phyloP scores from a whole-genome alignment of 2,797 vertebrate species.

The Champsocephalus esox region DNA sequence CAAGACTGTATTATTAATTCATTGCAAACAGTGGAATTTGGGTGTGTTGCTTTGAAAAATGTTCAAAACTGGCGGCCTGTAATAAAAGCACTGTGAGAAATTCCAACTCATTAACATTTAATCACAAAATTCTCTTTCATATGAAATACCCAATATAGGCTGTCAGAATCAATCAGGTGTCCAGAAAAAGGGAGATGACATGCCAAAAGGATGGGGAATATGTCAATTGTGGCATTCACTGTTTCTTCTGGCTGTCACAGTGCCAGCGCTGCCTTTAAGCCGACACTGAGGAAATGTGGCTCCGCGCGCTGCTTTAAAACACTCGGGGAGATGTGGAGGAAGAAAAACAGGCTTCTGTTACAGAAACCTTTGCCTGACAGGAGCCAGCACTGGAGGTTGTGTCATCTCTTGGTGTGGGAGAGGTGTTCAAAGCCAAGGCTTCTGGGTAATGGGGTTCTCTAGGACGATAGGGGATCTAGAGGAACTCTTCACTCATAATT shows the following conservation, averaged over 20 bases:
- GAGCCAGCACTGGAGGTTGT: constrained; percentile 78
- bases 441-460: constrained; percentile 79
- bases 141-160: constrained; percentile 95
- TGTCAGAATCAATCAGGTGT: constrained; percentile 94
- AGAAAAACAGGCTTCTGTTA: constrained; percentile 60
- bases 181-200: constrained; percentile 88
- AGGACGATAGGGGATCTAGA: constrained; percentile 58
- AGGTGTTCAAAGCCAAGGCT: constrained; percentile 83
- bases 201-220: constrained; percentile 86
- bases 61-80: constrained; percentile 94
- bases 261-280: constrained; percentile 81
- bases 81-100: constrained; percentile 93
- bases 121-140: constrained; percentile 95
- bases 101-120: constrained; percentile 96
- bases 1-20: constrained; percentile 94
- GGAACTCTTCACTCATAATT: constrained; percentile 84
- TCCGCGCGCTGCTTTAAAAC: constrained; percentile 67
- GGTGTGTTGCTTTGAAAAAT: constrained; percentile 95
- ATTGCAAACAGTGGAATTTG: constrained; percentile 96
- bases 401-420: constrained; percentile 76
- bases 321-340: constrained; percentile 67
- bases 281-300: constrained; percentile 77
- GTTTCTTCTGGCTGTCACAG: constrained; percentile 87
- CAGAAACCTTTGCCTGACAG: constrained; percentile 80
- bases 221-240: constrained; percentile 83